phyloP scores from a whole-genome alignment of 2,888 invertebrate species.

The Perdita meconis region DNA sequence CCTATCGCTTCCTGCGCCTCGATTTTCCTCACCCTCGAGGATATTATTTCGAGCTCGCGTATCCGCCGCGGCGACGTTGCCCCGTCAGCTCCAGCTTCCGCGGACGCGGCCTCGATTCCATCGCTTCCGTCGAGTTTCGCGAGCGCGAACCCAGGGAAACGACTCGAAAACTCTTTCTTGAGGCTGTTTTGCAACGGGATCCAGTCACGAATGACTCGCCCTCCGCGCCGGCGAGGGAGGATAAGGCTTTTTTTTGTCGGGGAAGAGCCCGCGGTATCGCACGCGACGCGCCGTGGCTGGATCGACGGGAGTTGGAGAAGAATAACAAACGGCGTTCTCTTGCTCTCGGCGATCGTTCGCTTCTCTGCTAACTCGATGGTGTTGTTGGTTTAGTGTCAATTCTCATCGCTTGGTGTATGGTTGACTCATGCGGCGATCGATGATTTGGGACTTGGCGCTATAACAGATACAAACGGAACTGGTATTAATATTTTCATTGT shows the following conservation, averaged over 20 bases:
- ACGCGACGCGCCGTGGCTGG: background rate
- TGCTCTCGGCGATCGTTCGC: background rate
- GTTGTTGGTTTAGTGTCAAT: background rate
- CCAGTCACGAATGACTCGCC: background rate
- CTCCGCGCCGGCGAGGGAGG: background rate
- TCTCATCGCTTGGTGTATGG: constrained; percentile 18
- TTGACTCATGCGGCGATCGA: background rate
- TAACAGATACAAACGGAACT: constrained; percentile 13
- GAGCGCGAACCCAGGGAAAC: background rate
- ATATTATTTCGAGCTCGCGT: constrained; percentile 2
- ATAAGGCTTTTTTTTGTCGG: background rate
- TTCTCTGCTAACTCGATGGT: background rate
- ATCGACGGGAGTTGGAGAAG: constrained; percentile 20
- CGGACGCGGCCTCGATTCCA: background rate
- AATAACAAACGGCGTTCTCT: constrained; percentile 19
- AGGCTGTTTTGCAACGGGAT: background rate
- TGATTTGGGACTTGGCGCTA: constrained; percentile 16
- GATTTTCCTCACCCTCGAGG: background rate
- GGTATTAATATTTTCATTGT: too few species aligned
- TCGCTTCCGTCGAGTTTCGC: background rate
- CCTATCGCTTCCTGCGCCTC: too few species aligned
- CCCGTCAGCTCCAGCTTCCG: background rate
- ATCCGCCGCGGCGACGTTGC: background rate
- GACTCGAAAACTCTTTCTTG: background rate
- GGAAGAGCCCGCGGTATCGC: constrained; percentile 9